Conservation (phyloP, 2,113 vertebrate species). For the Haliaeetus leucogaster region DNA sequence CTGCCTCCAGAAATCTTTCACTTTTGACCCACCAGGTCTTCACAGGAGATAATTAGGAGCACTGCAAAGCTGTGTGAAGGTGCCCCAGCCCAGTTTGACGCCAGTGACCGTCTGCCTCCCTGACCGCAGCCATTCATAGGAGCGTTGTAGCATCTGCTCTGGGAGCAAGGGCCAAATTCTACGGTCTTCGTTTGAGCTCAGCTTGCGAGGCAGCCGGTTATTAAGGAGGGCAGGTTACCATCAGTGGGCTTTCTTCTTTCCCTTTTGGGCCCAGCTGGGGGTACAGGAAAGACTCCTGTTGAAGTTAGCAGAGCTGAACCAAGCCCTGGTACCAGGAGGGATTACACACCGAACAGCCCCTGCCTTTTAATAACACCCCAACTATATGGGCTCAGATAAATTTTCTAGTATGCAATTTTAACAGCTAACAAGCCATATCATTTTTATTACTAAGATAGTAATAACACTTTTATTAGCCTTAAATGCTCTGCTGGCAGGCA, state of each 20-base stretch:
- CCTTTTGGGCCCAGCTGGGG: background rate
- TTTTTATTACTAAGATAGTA: constrained; percentile 34
- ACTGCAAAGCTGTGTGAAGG: background rate
- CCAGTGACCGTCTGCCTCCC: background rate
- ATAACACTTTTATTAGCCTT: constrained; percentile 2
- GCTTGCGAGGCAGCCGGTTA: background rate
- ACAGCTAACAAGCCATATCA: constrained; percentile 4
- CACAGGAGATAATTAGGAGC: background rate
- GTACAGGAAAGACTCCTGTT: background rate
- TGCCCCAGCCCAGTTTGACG: background rate
- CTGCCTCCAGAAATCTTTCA: background rate
- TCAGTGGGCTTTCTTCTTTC: background rate
- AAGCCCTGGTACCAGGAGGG: background rate
- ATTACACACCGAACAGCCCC: background rate
- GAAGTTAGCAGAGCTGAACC: background rate
- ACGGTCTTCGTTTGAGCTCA: background rate
- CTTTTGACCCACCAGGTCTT: background rate
- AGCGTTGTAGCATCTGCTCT: background rate
- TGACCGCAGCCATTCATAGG: accelerated
- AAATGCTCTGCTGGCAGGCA: background rate
- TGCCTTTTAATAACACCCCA: background rate
- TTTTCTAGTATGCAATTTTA: constrained; percentile 8
- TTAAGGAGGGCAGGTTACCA: background rate
- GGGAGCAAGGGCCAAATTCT: background rate
- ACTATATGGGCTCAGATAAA: background rate